These are phyloP conservation scores for Leucosticte australis DNA, from an alignment of 2,113 vertebrate species.

Conservation along the genomic window DNA sequence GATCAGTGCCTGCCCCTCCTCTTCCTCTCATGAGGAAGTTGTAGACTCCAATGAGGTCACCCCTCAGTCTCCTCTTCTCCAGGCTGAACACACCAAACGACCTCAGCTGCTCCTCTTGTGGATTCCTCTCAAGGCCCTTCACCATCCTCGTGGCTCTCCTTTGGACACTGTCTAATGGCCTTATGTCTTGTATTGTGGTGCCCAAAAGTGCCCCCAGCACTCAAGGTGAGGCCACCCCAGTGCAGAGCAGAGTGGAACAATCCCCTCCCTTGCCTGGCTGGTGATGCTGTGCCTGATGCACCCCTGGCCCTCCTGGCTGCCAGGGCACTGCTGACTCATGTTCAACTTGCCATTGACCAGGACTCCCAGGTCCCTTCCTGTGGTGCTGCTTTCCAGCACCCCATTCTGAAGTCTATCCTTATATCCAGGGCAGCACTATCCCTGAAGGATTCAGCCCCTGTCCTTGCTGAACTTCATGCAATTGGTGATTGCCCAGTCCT, in stretches of 20 bases:
- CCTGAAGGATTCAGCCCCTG: not conserved
- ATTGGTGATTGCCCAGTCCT: not conserved
- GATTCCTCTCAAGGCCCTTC: not conserved
- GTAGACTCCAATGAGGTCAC: not conserved
- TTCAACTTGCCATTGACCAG: rapidly evolving
- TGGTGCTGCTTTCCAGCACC: rapidly evolving
- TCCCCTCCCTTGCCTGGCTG: rapidly evolving
- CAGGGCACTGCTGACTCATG: not conserved
- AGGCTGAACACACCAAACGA: not conserved
- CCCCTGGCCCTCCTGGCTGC: not conserved
- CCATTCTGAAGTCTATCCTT: rapidly evolving
- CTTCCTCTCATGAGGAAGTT: rapidly evolving
- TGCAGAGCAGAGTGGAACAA: rapidly evolving
- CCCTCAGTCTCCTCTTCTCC: not conserved
- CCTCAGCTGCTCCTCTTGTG: not conserved
- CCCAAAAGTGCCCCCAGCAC: not conserved
- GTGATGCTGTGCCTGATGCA: rapidly evolving
- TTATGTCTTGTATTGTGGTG: not conserved
- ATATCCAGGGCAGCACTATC: not conserved
- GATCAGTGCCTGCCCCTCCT: not conserved
- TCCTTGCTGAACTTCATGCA: not conserved
- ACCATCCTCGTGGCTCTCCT: rapidly evolving
- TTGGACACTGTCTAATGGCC: not conserved
- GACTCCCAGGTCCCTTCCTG: not conserved
- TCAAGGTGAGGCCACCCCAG: rapidly evolving